Base-by-base conservation (phyloP, 2,888 invertebrate species). In the Agrotis clavis region DNA sequence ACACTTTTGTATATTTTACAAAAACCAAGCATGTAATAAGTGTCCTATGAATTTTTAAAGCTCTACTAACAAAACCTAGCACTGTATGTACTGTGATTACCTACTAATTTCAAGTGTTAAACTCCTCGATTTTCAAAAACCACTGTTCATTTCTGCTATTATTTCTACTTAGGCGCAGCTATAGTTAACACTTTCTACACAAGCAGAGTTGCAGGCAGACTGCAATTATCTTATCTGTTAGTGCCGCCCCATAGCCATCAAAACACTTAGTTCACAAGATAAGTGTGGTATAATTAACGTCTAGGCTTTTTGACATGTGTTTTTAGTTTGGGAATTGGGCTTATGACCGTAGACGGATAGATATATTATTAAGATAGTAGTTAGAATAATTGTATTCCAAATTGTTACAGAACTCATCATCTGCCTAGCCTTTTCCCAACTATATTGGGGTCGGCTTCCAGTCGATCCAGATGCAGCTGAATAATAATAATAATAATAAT, bases 161-260 rank as follows among this genome's bases (percentile, higher is more conserved):
- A 45, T 50, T 68, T 30, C n/a, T 25, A 41, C n/a, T 51, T 6
- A 60, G 54, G 67, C 1, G 54, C 25, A 48, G 57, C 51, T 47
- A 68, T 57, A 50, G 53, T 19, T 77, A 82, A 67, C 72, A 69
- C 75, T 82, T 83, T 85, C 81, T 71, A 79, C 71, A 60, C 63
- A 73, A 45, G 67, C 66, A 63, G 45, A 69, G 62, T 71, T 64
- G 75, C 56, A 76, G 74, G 71, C 77, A 75, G 62, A 74, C 73
- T 79, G 71, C 71, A 73, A 79, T 81, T 79, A 83, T 82, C 72
- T 61, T 61, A 81, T 84, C 71, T 77, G 79, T 74, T 71, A 75
- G 67, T 48, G 66, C 59, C 53, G 67, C 60, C 60, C 71, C 57
- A 65, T 54, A 56, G 67, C 66, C 63, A 68, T 73, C 57, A 70